These are phyloP conservation scores for Percina caprodes DNA, from an alignment of 2,113 vertebrate genomes.

Conservation along the genomic window DNA sequence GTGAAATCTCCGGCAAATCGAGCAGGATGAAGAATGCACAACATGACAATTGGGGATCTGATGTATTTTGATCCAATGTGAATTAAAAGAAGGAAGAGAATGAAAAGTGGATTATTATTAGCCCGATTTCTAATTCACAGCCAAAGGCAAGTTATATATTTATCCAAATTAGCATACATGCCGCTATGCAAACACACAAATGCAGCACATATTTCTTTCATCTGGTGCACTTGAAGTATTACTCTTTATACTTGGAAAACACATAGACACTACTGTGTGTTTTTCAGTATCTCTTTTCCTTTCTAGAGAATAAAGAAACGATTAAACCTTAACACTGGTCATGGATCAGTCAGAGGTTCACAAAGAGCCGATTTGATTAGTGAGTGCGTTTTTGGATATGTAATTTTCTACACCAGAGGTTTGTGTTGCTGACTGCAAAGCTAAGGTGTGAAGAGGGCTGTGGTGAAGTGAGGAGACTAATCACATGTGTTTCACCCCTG, in stretches of 20 bases:
- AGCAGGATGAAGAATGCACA: conserved; percentile 56
- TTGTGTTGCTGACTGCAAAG: conserved; percentile 37
- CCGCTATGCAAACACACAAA: conserved; percentile 52
- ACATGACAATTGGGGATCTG: conserved; percentile 69
- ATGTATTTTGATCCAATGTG: conserved; percentile 76
- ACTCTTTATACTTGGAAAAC: conserved; percentile 24
- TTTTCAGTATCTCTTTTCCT: conserved; percentile 14
- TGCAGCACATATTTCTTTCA: conserved; percentile 41
- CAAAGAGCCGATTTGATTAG: conserved; percentile 55
- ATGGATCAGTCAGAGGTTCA: conserved; percentile 51
- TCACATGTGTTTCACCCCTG: conserved; percentile 67
- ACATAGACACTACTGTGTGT: conserved; percentile 4
- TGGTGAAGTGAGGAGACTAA: conserved; percentile 66
- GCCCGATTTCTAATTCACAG: conserved; percentile 72
- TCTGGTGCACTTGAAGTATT: conserved; percentile 16
- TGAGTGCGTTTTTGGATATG: conserved; percentile 45
- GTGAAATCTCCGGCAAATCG: conserved; percentile 66
- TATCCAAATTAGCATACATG: conserved; percentile 76
- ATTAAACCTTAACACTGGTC: conserved; percentile 44
- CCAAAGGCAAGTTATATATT: conserved; percentile 78
- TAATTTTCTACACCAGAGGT: conserved; percentile 57
- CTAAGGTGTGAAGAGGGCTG: conserved; percentile 64
- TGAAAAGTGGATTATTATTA: conserved; percentile 72
- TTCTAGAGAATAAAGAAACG: conserved; percentile 9
- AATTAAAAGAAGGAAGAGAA: conserved; percentile 71